Base-by-base conservation (phyloP, 2,113 vertebrate species). In the Rostratula benghalensis region DNA sequence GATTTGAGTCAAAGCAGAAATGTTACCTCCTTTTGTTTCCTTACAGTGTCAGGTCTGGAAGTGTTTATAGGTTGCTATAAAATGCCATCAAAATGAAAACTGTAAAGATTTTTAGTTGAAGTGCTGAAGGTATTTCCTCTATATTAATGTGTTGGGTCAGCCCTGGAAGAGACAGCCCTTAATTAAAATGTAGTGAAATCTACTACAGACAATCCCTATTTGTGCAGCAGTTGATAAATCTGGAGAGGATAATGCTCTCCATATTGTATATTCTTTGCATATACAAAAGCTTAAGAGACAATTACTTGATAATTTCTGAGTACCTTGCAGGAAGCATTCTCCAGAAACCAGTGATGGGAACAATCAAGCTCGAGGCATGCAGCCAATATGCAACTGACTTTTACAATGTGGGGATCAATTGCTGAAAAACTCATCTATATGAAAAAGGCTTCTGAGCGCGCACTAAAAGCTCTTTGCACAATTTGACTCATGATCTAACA, bases 261-360 rank as follows among this genome's bases (percentile, higher is more conserved):
- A 35, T 50, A 7, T 80, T 20, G 19, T 65, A 39, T 2, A 1
- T 83, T 86, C 46, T 86, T 89, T 92, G 65, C 60, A 78, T 31
- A 71, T n/a, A 68, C 45, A 84, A 78, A 83, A 86, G 90, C 43
- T 90, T 78, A 76, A 65, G 43, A 90, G 76, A 83, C 56, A 75
- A 80, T 85, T 89, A 63, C 79, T 78, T 78, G 43, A 70, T 41
- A 41, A 87, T 87, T 93, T 83, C 73, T 75, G 5, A 60, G 65
- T 78, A 75, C 48, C 69, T 84, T 89, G 79, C 82, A 87, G 90
- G 87, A 97, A 95, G 76, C 83, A 81, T 85, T 91, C 81, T 82
- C 53, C 67, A 93, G 74, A 84, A 89, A 57, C 31, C 35, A 65
- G 48, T 41, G 83, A 81, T 59, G 83, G 83, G 69, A 89, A 69